phyloP scores from a whole-genome alignment of 2,888 invertebrate species.

The Campoplex nolae region DNA sequence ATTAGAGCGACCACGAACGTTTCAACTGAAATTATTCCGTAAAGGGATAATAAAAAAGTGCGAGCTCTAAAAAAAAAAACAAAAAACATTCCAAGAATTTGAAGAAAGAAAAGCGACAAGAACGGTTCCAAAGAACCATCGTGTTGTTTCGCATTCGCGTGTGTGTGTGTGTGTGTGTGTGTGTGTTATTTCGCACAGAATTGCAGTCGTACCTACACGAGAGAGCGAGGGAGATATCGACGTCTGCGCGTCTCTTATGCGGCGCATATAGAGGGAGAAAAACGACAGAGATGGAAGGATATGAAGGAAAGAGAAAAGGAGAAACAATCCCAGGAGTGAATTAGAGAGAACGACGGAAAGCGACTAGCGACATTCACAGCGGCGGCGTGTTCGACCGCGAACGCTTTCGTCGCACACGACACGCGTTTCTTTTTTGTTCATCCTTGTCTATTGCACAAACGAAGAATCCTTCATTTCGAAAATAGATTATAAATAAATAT shows the following conservation, averaged over 20 bases:
- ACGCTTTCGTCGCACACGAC: constrained; percentile 21
- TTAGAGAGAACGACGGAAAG: constrained; percentile 11
- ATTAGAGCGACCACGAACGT: too few relatives aligned
- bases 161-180: background rate
- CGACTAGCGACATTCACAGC: constrained; percentile 34
- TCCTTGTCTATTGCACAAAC: background rate
- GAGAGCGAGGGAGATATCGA: constrained; percentile 54
- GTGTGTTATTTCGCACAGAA: background rate
- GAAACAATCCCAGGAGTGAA: constrained; percentile 25
- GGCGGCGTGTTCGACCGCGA: constrained; percentile 34
- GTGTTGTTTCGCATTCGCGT: background rate
- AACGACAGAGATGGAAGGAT: constrained; percentile 13
- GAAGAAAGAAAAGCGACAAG: background rate
- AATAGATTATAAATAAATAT: constrained; percentile 38
- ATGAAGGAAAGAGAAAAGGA: background rate
- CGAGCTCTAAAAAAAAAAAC: background rate
- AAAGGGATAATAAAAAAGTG: background rate
- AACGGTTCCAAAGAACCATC: background rate
- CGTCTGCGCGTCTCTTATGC: constrained; percentile 57
- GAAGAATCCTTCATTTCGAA: background rate
- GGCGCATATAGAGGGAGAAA: constrained; percentile 44
- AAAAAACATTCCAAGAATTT: background rate
- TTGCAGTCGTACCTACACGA: background rate
- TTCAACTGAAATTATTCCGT: too few relatives aligned
- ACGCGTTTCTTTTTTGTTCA: background rate